These are phyloP conservation scores for Nemopilema nomurai DNA, from an alignment of 30 jellyfish, hydroid and myxozoan genomes.

Conservation along the genomic window DNA sequence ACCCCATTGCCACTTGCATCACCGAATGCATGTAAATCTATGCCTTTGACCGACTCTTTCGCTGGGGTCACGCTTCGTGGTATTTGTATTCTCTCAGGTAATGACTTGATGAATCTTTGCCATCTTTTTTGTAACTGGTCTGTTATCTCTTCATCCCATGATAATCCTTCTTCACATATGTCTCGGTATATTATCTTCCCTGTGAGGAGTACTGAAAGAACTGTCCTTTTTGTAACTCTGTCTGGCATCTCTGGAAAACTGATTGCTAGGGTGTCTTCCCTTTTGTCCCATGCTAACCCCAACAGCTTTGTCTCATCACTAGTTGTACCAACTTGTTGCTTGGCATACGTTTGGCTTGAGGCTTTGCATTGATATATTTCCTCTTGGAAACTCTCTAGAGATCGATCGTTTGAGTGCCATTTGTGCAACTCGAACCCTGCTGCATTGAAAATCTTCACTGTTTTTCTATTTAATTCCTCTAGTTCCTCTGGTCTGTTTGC, in stretches of 20 bases:
- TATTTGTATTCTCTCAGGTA: slow-evolving; percentile 22
- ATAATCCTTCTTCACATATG: slow-evolving; percentile 14
- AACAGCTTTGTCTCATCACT: slow-evolving; percentile 39
- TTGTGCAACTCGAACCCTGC: slow-evolving; percentile 59
- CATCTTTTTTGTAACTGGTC: slow-evolving; percentile 17
- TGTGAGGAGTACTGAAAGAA: slow-evolving; percentile 7
- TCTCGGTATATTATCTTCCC: slow-evolving; percentile 46
- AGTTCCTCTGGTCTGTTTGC: slow-evolving; percentile 21
- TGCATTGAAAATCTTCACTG: slow-evolving; percentile 23
- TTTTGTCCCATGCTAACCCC: slow-evolving; percentile 68
- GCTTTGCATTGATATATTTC: not conserved
- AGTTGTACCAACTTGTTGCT: slow-evolving; percentile 31
- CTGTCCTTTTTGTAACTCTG: slow-evolving; percentile 21
- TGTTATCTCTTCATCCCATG: slow-evolving; percentile 50
- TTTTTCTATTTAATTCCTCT: not conserved
- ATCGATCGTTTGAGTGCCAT: slow-evolving; percentile 48
- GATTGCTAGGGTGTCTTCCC: slow-evolving; percentile 16
- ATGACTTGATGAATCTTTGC: not conserved
- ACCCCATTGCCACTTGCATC: too few relatives aligned
- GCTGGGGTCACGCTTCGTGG: slow-evolving; percentile 41
- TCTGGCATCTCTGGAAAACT: slow-evolving; percentile 32
- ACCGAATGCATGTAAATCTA: too few relatives aligned
- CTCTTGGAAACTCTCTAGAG: slow-evolving; percentile 21
- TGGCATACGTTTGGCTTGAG: slow-evolving; percentile 35
- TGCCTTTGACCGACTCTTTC: too few relatives aligned